Evolutionary conservation across 2,888 invertebrate genomes (phyloP), one percentile per base, ranked within the genome.

Genomic region (Trachelus iudaicus): DNA sequence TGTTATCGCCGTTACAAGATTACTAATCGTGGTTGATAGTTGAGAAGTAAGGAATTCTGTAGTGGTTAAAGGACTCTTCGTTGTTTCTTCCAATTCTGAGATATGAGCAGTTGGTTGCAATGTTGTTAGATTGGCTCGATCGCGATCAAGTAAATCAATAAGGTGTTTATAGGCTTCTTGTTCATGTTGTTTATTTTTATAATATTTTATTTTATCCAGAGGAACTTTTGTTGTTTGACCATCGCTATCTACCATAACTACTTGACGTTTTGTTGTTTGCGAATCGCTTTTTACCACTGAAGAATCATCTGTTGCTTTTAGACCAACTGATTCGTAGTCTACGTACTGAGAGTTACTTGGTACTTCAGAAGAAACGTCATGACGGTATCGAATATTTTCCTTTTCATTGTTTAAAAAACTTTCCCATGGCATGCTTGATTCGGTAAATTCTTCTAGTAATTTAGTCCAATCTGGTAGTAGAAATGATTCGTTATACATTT

Each of bases 241-340:
- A 56, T 56, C 23, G 2, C 2, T 56, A 35, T 15, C 75, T 79
- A 9, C 73, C 35, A n/a, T 77, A 4, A 69, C 73, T 78, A 30
- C 76, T n/a, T 56, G 76, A 79, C 34, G 73, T 74, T 77, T 77
- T 69, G 4, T 77, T 75, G 56, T 33, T 74, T 31, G 31, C 34
- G 4, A 76, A 34, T 33, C 9, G 23, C 9, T 23, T 56, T 56
- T 56, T 56, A 23, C 9, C 56, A 23, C 9, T 56, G 56, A 15
- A 56, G 23, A 56, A 56, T 56, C 9, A 23, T 23, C 23, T 56
- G 56, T 56, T 56, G 23, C 9, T 9, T 56, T 9, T 23, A 6
- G 9, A 2, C 23, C 56, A 2, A 6, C 2, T 23, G 23, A 6
- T 23, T 9, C 56, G 23, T 56, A 56, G 2, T 56, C 23, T 56